Conservation (phyloP, 2,797 vertebrate genomes). For the Enteromius trimaculatus region DNA sequence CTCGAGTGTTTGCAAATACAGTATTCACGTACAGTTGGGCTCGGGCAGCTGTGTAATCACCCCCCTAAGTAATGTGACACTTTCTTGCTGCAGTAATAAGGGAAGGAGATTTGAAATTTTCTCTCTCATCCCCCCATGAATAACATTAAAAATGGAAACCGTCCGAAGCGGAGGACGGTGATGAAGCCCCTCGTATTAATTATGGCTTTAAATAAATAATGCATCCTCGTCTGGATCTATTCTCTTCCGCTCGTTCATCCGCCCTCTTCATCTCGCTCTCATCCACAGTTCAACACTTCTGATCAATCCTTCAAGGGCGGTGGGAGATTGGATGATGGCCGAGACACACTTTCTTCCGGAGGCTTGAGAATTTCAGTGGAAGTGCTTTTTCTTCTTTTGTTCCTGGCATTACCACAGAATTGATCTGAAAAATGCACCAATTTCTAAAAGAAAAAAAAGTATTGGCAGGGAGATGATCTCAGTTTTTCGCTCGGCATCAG, state of each 20-base stretch:
- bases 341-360: conserved; percentile 49
- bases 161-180: conserved; percentile 60
- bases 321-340: conserved; percentile 59
- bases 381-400: conserved; percentile 48
- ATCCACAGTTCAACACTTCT: conserved; percentile 54
- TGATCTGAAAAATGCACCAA: conserved; percentile 42
- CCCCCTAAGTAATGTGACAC: conserved; percentile 65
- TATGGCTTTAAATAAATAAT: conserved; percentile 77
- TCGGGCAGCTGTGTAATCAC: conserved; percentile 60
- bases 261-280: conserved; percentile 45
- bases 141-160: conserved; percentile 74
- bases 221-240: conserved; percentile 67
- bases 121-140: conserved; percentile 65
- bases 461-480: conserved; percentile 21
- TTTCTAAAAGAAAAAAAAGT: conserved; percentile 17
- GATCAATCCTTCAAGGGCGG: conserved; percentile 64
- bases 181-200: conserved; percentile 72
- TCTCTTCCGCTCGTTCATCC: conserved; percentile 54
- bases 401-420: conserved; percentile 43
- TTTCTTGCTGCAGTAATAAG: conserved; percentile 64
- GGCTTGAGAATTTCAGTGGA: conserved; percentile 31
- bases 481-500: not conserved
- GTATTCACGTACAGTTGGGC: conserved; percentile 62
- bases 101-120: conserved; percentile 65
- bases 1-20: conserved; percentile 62